These are phyloP conservation scores for Gerris buenoi DNA, from an alignment of 1,140 invertebrate species.

Conservation along the genomic window DNA sequence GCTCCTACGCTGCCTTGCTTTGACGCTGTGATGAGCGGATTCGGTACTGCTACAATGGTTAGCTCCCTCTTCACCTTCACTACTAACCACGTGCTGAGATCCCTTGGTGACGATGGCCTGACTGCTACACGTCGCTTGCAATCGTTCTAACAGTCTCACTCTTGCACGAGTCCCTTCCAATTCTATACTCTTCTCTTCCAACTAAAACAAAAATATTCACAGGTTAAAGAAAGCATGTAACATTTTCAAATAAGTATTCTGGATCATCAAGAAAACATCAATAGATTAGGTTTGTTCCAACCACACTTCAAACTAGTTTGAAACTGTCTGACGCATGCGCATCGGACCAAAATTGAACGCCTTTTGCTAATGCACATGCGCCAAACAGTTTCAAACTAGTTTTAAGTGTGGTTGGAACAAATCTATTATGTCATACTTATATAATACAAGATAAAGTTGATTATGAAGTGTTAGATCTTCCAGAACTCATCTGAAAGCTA, in stretches of 20 bases:
- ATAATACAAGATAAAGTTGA: too few species aligned
- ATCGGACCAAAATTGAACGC: too few species aligned
- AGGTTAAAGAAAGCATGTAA: conserved; percentile 5
- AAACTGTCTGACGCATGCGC: too few species aligned
- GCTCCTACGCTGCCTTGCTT: background rate
- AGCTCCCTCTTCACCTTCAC: background rate
- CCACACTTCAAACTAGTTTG: too few species aligned
- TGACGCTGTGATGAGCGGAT: background rate
- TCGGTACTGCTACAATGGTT: background rate
- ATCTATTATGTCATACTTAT: too few species aligned
- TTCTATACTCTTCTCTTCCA: conserved; percentile 66
- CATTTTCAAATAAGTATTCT: background rate
- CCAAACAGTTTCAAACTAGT: too few species aligned
- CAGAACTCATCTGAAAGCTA: too few species aligned
- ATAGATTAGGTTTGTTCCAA: too few species aligned
- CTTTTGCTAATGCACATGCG: too few species aligned
- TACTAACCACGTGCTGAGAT: background rate
- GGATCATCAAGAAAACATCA: background rate
- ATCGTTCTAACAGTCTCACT: conserved; percentile 48
- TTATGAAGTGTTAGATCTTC: too few species aligned
- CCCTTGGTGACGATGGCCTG: background rate
- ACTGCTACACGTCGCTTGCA: background rate
- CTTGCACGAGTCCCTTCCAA: conserved; percentile 60
- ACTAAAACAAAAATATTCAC: conserved; percentile 36
- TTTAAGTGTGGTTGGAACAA: too few species aligned